Conservation (phyloP, 2,797 vertebrate species). For the Sebastiscus tertius region DNA sequence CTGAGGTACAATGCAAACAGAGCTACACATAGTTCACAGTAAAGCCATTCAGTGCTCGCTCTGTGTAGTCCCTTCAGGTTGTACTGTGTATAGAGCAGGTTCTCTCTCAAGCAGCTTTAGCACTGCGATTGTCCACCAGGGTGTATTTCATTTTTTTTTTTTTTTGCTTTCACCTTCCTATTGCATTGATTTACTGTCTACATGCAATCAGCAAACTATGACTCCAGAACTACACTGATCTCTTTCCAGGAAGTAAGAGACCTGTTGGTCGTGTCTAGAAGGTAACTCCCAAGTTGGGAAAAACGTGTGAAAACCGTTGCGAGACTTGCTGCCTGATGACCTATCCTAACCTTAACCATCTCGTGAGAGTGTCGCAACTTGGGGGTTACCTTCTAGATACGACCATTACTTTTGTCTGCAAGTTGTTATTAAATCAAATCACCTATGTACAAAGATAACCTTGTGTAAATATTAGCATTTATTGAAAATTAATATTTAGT, state of each 20-base stretch:
- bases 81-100: background rate
- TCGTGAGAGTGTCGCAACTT: no score
- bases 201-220: background rate
- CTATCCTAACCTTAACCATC: no score
- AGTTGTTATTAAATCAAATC: background rate
- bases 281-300: no score
- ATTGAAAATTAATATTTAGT: background rate
- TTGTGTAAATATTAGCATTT: background rate
- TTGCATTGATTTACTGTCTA: background rate
- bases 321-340: no score
- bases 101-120: background rate
- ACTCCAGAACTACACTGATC: background rate
- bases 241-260: background rate
- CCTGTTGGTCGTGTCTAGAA: no score
- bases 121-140: background rate
- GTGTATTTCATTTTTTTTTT: background rate
- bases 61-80: background rate
- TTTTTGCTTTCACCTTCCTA: background rate
- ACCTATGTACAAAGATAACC: background rate
- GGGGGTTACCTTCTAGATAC: no score
- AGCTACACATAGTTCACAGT: background rate
- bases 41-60: slow-evolving; percentile 7
- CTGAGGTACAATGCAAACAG: slow-evolving; percentile 64
- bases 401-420: background rate
- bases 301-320: no score